A percentile compares a stretch with the other conserved stretches of the same genome.
phyloP scores from a whole-genome alignment of 2,113 vertebrate species.

The Oxyruncus cristatus region DNA sequence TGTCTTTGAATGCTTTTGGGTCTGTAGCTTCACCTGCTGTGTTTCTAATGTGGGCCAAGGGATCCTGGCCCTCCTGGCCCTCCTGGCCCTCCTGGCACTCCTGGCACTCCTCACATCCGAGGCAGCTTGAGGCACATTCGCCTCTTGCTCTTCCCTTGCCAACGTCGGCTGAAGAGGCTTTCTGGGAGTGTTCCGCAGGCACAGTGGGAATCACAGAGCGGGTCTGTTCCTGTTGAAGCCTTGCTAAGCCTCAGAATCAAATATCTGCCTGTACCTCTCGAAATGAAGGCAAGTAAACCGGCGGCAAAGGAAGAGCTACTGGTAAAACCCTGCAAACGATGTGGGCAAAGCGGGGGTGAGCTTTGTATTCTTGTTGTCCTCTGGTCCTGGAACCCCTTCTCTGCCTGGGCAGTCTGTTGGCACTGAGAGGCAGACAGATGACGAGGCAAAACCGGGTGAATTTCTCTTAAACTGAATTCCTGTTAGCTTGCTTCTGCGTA shows the following conservation, averaged over 20 bases:
- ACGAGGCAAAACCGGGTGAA: neutral
- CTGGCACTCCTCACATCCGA: neutral
- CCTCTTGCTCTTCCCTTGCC: neutral
- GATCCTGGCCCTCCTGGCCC: neutral
- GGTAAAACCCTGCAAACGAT: neutral
- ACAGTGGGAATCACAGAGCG: neutral
- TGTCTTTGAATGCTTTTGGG: neutral
- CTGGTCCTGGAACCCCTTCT: neutral
- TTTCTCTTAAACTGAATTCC: fast-evolving
- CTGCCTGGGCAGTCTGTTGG: neutral
- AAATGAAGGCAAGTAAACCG: fast-evolving
- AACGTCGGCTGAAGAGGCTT: neutral
- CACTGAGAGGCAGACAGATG: neutral
- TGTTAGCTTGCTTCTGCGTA: fast-evolving
- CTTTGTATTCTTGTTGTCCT: neutral
- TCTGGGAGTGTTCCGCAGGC: neutral
- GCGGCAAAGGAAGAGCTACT: neutral
- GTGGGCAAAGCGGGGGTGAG: neutral
- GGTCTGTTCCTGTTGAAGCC: fast-evolving
- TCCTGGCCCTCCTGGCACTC: neutral
- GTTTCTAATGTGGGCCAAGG: neutral
- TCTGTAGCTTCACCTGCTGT: neutral
- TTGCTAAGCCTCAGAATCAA: neutral
- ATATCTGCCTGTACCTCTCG: fast-evolving
- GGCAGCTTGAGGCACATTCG: neutral